Percentiles rank a stretch among this genome's conserved stretches.
Conservation (phyloP, 2,797 vertebrate genomes). For the Danionella dracula region DNA sequence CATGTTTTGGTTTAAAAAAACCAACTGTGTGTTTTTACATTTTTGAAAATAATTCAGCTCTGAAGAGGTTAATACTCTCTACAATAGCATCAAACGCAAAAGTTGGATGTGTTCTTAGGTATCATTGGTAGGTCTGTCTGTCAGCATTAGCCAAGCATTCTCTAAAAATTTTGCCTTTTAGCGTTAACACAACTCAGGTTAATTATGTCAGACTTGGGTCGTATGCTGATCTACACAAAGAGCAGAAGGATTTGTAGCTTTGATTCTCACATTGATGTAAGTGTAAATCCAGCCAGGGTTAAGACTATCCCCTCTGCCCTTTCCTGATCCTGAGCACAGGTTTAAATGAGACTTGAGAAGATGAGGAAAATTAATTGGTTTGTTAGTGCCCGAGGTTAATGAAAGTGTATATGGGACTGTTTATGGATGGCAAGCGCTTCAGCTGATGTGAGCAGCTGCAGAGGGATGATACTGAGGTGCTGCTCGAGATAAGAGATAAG, state of each 20-base stretch:
- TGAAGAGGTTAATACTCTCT: too few species aligned
- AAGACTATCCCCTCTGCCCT: background rate
- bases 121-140: too few species aligned
- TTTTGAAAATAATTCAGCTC: too few species aligned
- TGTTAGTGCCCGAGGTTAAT: constrained; percentile 34
- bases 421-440: constrained; percentile 22
- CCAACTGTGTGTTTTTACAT: too few species aligned
- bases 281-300: background rate
- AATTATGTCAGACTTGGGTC: too few species aligned
- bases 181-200: too few species aligned
- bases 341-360: constrained; percentile 16
- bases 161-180: too few species aligned
- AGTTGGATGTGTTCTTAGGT: too few species aligned
- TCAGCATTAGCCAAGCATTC: too few species aligned
- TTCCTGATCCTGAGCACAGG: background rate
- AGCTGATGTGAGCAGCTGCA: constrained; percentile 15
- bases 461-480: constrained; percentile 22
- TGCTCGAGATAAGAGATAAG: constrained; percentile 35
- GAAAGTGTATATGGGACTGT: constrained; percentile 23
- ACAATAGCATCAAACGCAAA: too few species aligned
- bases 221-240: too few species aligned
- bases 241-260: background rate
- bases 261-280: background rate
- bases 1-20: too few species aligned
- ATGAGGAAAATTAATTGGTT: constrained; percentile 26